A percentile compares a stretch with the other conserved stretches of the same genome.
These are phyloP conservation scores for Alcedo quadribrachys DNA, from an alignment of 2,797 vertebrate genomes.

Conservation along the genomic window DNA sequence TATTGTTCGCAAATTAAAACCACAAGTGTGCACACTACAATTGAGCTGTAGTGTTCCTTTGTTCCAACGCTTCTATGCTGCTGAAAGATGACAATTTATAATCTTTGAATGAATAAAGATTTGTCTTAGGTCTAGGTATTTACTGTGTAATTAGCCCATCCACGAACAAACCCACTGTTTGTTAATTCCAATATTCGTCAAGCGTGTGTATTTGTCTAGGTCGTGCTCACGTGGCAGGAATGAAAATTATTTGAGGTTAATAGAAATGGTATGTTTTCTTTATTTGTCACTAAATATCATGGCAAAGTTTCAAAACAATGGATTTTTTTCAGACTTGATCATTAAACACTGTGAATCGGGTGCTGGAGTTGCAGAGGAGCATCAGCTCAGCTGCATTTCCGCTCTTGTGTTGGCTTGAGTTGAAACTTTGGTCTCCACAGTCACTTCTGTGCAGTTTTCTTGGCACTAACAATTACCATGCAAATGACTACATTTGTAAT, in stretches of 20 bases:
- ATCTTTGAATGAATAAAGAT: slow-evolving; percentile 24
- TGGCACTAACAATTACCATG: not conserved
- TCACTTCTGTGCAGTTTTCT: not conserved
- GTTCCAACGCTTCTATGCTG: slow-evolving; percentile 46
- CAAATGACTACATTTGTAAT: not conserved
- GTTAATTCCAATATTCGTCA: not conserved
- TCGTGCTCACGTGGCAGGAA: not conserved
- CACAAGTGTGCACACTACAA: slow-evolving; percentile 13
- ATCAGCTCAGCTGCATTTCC: not conserved
- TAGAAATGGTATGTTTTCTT: not conserved
- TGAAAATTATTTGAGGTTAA: not conserved
- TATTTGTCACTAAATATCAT: not conserved
- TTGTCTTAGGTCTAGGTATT: slow-evolving; percentile 23
- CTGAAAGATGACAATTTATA: slow-evolving; percentile 54
- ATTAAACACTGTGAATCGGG: not conserved
- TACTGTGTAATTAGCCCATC: slow-evolving; percentile 9
- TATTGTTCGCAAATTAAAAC: slow-evolving; percentile 62
- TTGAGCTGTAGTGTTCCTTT: slow-evolving; percentile 52
- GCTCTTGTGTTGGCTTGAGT: not conserved
- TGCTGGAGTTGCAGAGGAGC: not conserved
- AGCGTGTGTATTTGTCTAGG: not conserved
- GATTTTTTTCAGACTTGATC: not conserved
- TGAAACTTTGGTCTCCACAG: not conserved
- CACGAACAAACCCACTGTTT: not conserved
- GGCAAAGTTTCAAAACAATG: not conserved